phyloP scores from a whole-genome alignment of 2,113 vertebrate genomes.

The Synchiropus splendidus region DNA sequence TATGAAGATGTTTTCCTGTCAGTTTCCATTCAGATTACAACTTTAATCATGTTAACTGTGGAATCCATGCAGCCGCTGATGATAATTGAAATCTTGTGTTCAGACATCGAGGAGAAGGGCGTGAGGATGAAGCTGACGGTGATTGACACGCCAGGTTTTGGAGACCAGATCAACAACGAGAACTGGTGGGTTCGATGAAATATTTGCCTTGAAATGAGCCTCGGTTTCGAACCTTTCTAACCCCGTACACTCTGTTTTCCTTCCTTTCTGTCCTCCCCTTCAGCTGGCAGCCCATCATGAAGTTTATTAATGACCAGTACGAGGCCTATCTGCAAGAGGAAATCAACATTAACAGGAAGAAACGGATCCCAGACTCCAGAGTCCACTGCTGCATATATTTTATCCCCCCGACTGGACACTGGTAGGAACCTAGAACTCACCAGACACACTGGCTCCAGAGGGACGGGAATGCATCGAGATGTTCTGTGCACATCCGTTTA shows the following conservation, averaged over 20 bases:
- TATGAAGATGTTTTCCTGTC: no score
- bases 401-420: conserved; percentile 89
- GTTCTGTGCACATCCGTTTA: no score
- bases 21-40: no score
- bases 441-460: no score
- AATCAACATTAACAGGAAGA: conserved; percentile 88
- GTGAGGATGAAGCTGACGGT: conserved; percentile 97
- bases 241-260: background rate
- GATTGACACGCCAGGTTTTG: conserved; percentile 95
- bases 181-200: conserved; percentile 75
- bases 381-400: conserved; percentile 97
- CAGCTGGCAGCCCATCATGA: conserved; percentile 95
- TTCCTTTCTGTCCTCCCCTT: background rate
- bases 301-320: conserved; percentile 92
- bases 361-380: conserved; percentile 82
- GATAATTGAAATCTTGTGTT: no score
- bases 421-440: conserved; percentile 68
- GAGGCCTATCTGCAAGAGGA: conserved; percentile 93
- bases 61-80: no score
- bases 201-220: background rate
- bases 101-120: conserved; percentile 96
- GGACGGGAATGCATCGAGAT: no score
- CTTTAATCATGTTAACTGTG: no score
- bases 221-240: background rate
- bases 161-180: conserved; percentile 98